Evolutionary conservation across 2,888 invertebrate species (phyloP).

Genomic region (Stenoptilia bipunctidactyla): DNA sequence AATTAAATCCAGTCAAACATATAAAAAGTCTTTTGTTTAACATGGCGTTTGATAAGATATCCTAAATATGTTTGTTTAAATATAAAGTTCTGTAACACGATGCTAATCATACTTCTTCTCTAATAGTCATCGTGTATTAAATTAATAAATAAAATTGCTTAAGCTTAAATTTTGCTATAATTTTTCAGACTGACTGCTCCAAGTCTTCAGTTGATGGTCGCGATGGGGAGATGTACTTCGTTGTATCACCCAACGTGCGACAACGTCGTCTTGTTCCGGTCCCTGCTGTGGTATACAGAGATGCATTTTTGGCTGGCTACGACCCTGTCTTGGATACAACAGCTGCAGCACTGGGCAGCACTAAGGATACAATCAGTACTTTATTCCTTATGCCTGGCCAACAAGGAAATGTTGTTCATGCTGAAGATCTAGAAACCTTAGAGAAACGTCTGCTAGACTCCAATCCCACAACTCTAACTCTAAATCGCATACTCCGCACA

Average conservation of each 20-base stretch:
- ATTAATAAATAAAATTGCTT: too few species aligned
- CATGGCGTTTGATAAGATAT: too few species aligned
- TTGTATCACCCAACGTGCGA: constrained; percentile 82
- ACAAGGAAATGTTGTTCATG: constrained; percentile 83
- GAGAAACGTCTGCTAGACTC: constrained; percentile 78
- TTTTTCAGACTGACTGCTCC: constrained; percentile 80
- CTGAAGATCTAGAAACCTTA: constrained; percentile 81
- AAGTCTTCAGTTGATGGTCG: constrained; percentile 80
- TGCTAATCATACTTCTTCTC: too few species aligned
- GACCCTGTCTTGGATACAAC: constrained; percentile 89
- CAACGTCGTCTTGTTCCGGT: constrained; percentile 86
- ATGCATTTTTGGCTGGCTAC: constrained; percentile 86
- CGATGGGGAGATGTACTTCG: constrained; percentile 90
- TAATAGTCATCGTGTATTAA: too few species aligned
- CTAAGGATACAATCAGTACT: constrained; percentile 80
- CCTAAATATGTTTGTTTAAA: too few species aligned
- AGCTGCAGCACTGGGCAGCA: constrained; percentile 80
- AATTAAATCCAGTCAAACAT: too few species aligned
- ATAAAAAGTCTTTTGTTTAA: too few species aligned
- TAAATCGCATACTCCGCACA: constrained; percentile 81
- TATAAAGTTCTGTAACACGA: too few species aligned
- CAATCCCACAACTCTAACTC: constrained; percentile 76
- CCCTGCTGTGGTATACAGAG: constrained; percentile 84
- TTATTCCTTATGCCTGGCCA: constrained; percentile 89
- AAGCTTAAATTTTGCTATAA: too few species aligned